Base-by-base conservation (phyloP, 30 jellyfish, hydroid and myxozoan species). In the Rhopilema esculentum region DNA sequence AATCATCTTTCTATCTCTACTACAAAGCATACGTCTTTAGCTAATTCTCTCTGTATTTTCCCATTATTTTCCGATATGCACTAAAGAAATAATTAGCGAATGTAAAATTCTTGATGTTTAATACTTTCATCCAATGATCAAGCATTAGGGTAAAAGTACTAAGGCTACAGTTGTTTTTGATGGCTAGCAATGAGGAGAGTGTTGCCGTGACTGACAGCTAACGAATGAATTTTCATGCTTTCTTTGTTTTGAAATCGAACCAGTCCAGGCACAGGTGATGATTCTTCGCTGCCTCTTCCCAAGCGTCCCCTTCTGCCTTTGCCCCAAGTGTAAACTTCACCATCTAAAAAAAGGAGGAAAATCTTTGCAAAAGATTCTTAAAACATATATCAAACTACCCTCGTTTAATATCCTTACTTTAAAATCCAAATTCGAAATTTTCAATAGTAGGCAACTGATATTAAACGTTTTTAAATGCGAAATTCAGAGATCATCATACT, bases 311-410 rank as follows among this genome's bases (percentile, higher is more conserved):
- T 66, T 48, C 86, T 72, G 32, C 98, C 97, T 64, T 83, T 82
- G 12, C 98, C 98, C 97, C 97, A 93, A 19, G 92, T 77, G 84
- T 74, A 93, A 15, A 93, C 93, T 33, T 88, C 87, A 27, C 94
- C 91, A 69, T 79, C 98, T 93, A 24, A 9, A 85, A 64, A 63
- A 24, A 40, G 57, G 57, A 40, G 57, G 57, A 40, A 78, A 50
- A 23, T 23, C 53, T 16, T 50, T 53, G 82, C 1, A 16, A 22
- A 1, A 23, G 6, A 64, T n/a, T n/a, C n/a, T n/a, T n/a, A n/a
- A n/a, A n/a, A n/a, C n/a, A n/a, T n/a, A n/a, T n/a, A n/a, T n/a
- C n/a, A n/a, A n/a, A n/a, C n/a, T n/a, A n/a, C n/a, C n/a, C n/a
- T n/a, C n/a, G n/a, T n/a, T n/a, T n/a, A n/a, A n/a, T n/a, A n/a